Percentiles rank a stretch among this genome's conserved stretches.
Evolutionary conservation across 2,113 vertebrate genomes (phyloP).

Genomic region (Halcyon senegalensis): DNA sequence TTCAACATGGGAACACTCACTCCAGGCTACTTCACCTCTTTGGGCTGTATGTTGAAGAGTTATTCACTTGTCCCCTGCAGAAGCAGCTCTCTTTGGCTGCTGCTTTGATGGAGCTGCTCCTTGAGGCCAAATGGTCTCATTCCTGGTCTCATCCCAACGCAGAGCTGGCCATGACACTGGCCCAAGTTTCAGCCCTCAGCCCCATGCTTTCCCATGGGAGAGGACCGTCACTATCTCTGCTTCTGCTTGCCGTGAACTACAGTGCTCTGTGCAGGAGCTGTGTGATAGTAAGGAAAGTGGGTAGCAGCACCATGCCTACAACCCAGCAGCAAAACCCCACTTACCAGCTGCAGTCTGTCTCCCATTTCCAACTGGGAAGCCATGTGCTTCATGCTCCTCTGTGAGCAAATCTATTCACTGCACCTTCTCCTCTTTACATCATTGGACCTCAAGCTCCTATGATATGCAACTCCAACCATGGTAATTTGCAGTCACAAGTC

Average conservation of each 20-base stretch:
- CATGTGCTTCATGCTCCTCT: background rate
- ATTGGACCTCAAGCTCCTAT: background rate
- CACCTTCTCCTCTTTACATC: background rate
- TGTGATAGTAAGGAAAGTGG: background rate
- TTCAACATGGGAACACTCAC: background rate
- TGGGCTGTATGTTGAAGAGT: background rate
- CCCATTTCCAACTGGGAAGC: background rate
- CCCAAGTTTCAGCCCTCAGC: background rate
- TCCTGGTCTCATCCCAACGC: accelerated
- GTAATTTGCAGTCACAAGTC: background rate
- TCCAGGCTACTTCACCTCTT: background rate
- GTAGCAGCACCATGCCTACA: background rate
- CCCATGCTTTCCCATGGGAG: background rate
- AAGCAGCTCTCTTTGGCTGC: background rate
- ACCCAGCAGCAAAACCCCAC: background rate
- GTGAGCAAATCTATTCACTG: background rate
- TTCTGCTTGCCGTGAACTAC: background rate
- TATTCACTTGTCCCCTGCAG: background rate
- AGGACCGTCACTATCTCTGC: background rate
- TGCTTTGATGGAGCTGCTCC: background rate
- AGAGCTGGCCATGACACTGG: background rate
- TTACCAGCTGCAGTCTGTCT: background rate
- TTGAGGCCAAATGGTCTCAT: background rate
- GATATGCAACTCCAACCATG: background rate
- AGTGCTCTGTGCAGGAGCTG: background rate